Evolutionary conservation across 2,113 vertebrate genomes (phyloP), one percentile per base, ranked within the genome.

Genomic region (Andinoacara biseriatus): DNA sequence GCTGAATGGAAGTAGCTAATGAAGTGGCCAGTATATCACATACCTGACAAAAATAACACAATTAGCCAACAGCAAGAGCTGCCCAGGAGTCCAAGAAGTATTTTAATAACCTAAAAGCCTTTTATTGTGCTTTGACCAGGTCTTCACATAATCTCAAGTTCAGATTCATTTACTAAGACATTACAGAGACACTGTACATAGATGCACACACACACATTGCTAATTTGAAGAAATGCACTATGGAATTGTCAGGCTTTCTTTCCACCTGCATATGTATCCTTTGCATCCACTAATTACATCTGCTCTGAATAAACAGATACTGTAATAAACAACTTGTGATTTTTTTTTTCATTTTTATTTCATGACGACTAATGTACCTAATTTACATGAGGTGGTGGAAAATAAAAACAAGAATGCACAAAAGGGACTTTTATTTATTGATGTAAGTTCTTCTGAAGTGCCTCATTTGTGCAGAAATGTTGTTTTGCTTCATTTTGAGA

Each of bases 41-140:
- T 78, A n/a, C 75, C 11, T 46, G n/a, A 24, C 35, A 58, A 78
- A 87, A 61, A 43, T 18, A 86, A 74, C 7, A 67, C 5, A 61
- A 80, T 74, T 60, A 62, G 20, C 10, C 22, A 10, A 74, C 17
- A 17, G 22, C 13, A 74, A 54, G 63, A 75, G 61, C 72, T 60
- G 86, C 31, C 29, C n/a, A 29, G 5, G 56, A 83, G 38, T 35
- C 18, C 4, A 63, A 31, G 7, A 78, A 26, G 3, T 24, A 40
- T 31, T 62, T 74, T 58, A 72, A 62, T 31, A 26, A 61, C 20
- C 29, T 20, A 2, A 54, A 60, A 78, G 60, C 40, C 35, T 17
- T 43, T 74, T 52, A 54, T 38, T 29, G 22, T 1, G 24, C 18
- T 65, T 80, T 33, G n/a, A 59, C 15, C n/a, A 9, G 62, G 9